Conservation (phyloP, 2,113 vertebrate species). For the Bolborhynchus lineola region DNA sequence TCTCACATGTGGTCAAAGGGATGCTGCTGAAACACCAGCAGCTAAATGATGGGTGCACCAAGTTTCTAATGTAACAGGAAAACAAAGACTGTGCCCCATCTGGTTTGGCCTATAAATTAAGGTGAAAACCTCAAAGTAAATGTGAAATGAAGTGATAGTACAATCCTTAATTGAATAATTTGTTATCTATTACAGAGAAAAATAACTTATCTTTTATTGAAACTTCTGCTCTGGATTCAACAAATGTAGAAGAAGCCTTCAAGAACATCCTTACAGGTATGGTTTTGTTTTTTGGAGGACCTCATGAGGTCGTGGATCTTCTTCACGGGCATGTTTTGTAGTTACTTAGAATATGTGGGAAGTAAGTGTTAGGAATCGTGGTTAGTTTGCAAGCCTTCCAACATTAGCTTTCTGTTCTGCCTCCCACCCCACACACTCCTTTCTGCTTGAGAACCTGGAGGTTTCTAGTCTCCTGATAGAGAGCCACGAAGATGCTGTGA, state of each 20-base stretch:
- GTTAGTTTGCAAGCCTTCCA: background rate
- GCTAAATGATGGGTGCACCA: background rate
- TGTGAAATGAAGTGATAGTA: background rate
- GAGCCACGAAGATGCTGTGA: background rate
- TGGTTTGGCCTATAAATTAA: background rate
- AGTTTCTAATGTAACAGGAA: background rate
- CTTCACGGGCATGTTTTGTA: background rate
- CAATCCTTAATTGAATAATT: background rate
- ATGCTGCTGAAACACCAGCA: background rate
- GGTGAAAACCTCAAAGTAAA: background rate
- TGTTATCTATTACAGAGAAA: conserved; percentile 82
- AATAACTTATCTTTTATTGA: conserved; percentile 98
- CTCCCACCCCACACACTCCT: background rate
- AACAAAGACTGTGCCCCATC: no score
- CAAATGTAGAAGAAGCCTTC: conserved; percentile 97
- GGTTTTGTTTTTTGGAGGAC: background rate
- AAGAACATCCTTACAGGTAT: conserved; percentile 97
- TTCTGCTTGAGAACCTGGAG: background rate
- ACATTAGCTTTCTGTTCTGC: background rate
- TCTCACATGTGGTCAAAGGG: background rate
- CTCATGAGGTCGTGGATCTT: background rate
- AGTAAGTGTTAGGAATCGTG: background rate
- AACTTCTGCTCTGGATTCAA: conserved; percentile 96
- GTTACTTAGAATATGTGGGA: background rate
- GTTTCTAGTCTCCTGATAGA: background rate